Percentiles rank a stretch among this genome's conserved stretches.
Evolutionary conservation across 2,113 vertebrate species (phyloP).

Genomic region (Laterallus jamaicensis): DNA sequence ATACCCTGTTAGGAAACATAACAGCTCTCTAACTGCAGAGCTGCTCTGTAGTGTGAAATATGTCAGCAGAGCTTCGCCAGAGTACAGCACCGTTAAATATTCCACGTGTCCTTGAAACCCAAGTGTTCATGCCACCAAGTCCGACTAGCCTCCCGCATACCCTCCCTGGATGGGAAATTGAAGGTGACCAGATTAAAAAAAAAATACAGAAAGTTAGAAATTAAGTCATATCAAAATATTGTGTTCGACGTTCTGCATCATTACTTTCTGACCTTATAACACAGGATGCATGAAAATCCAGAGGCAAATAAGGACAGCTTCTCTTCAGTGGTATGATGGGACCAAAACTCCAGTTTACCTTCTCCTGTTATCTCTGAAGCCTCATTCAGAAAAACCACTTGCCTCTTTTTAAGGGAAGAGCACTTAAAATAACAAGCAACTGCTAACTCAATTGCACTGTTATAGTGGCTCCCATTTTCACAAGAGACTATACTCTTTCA

Average conservation of each 20-base stretch:
- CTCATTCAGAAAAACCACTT: neutral
- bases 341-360: neutral
- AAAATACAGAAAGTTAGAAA: too few species aligned
- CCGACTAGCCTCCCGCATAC: neutral
- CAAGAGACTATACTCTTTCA: neutral
- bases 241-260: neutral
- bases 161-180: neutral
- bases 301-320: neutral
- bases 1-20: slow-evolving; percentile 26
- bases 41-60: neutral
- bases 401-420: neutral
- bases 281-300: neutral
- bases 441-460: neutral
- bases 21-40: slow-evolving; percentile 16
- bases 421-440: neutral
- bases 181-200: neutral
- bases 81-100: neutral
- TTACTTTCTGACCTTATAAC: neutral
- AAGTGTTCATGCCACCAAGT: neutral
- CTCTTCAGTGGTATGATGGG: neutral
- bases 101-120: neutral
- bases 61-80: neutral
- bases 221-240: neutral
- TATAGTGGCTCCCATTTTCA: neutral
- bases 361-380: neutral